These are phyloP conservation scores for Danaus plexippus DNA, from an alignment of 1,140 invertebrate species.

Conservation along the genomic window DNA sequence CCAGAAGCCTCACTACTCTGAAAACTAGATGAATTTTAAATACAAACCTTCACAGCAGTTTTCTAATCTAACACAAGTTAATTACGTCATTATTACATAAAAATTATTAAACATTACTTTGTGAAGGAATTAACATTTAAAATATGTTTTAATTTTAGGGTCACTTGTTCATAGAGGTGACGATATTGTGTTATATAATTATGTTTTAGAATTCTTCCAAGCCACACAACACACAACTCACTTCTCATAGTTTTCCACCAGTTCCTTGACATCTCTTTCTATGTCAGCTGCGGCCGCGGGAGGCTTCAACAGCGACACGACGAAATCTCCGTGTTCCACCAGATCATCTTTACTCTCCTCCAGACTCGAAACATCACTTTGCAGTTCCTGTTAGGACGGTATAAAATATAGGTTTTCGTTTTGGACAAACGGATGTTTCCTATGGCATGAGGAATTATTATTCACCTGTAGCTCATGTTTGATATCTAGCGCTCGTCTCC, in stretches of 20 bases:
- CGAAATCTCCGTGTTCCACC: slow-evolving; percentile 64
- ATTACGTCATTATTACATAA: too few species aligned
- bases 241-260: slow-evolving; percentile 75
- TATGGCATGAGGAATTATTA: not conserved
- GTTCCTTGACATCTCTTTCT: slow-evolving; percentile 72
- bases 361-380: slow-evolving; percentile 50
- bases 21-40: too few species aligned
- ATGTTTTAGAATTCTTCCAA: not conserved
- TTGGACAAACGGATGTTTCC: not conserved
- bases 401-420: not conserved
- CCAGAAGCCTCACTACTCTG: too few species aligned
- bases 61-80: too few species aligned
- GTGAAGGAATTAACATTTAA: too few species aligned
- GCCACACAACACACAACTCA: slow-evolving; percentile 67
- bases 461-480: slow-evolving; percentile 78
- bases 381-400: slow-evolving; percentile 40
- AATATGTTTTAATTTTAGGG: too few species aligned
- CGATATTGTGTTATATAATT: too few species aligned
- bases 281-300: slow-evolving; percentile 72
- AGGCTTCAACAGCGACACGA: slow-evolving; percentile 74
- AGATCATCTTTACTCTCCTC: slow-evolving; percentile 57
- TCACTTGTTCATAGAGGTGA: too few species aligned
- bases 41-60: too few species aligned
- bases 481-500: slow-evolving; percentile 79
- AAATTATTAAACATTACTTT: too few species aligned